These are phyloP conservation scores for Dascillus cervinus DNA, from an alignment of 2,888 invertebrate species.

Conservation along the genomic window DNA sequence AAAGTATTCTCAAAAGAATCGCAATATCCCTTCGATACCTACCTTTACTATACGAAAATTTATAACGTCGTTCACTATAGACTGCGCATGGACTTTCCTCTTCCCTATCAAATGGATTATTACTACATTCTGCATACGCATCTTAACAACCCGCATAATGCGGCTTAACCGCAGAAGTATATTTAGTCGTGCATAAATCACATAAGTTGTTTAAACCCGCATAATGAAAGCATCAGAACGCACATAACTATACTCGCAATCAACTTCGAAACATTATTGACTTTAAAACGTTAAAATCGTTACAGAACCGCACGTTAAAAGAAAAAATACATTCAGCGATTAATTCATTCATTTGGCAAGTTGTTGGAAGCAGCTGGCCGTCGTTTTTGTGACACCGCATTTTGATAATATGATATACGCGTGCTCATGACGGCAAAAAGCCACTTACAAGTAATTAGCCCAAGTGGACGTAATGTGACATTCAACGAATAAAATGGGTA, in stretches of 20 bases:
- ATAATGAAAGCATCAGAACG: slow-evolving; percentile 13
- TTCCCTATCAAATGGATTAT: slow-evolving; percentile 12
- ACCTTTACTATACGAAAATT: no score
- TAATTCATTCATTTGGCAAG: slow-evolving; percentile 15
- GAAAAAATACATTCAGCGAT: no score
- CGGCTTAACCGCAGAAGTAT: slow-evolving; percentile 18
- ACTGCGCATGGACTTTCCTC: no score
- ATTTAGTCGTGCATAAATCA: slow-evolving; percentile 18
- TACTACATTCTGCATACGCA: slow-evolving; percentile 14
- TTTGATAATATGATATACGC: slow-evolving; percentile 18
- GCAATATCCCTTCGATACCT: no score
- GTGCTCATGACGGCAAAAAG: slow-evolving; percentile 16
- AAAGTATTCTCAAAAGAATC: no score
- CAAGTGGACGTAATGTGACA: slow-evolving; percentile 11
- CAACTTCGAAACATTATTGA: no score
- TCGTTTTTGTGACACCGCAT: slow-evolving; percentile 17
- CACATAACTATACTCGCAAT: no score
- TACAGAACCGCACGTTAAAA: no score
- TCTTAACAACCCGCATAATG: slow-evolving; percentile 22
- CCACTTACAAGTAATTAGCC: slow-evolving; percentile 11
- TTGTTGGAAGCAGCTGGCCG: slow-evolving; percentile 11
- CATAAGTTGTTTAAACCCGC: slow-evolving; percentile 12
- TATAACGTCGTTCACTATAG: no score
- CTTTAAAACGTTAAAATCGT: no score
- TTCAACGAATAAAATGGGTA: slow-evolving; percentile 6